Base-by-base conservation (phyloP, 2,888 invertebrate genomes). In the Dinocampus coccinellae region DNA sequence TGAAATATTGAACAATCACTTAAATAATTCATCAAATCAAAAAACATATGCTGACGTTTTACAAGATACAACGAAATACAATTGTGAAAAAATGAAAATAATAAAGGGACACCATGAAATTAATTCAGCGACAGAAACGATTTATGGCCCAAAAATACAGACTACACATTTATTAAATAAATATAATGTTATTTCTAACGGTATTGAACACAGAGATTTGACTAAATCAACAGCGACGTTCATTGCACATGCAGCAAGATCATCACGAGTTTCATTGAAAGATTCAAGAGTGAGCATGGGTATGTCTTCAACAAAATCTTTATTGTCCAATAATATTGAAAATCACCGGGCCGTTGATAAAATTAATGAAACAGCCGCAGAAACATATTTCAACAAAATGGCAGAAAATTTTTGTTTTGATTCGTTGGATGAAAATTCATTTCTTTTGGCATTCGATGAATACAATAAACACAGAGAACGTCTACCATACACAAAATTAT, bases 11-110 rank as follows among this genome's bases (percentile, higher is more conserved):
- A 26, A 34, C n/a, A 29, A 62, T 42, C 69, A 13, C 2, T 13
- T 11, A 20, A 65, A n/a, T 13, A 13, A 7, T 52, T 58, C 33
- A 52, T 36, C n/a, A 9, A 36, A 11, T 53, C 67, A 53, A 7
- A 73, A 67, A 67, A 73, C 70, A 2, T 75, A 75, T 53, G 75
- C 75, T 7, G 75, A 70, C 39, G 73, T 71, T 29, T 70, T 75
- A 1, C 74, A 74, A 66, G 36, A 66, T 47, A 65, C 60, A 6
- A 47, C 22, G 26, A 66, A 53, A 26, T 53, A 20, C 2, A 53
- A 36, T 16, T 34, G 13, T 52, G 26, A 61, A 24, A 42, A 47
- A 13, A 36, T 42, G 22, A 34, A 57, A 20, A 53, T n/a, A 2
- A 57, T 39, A 13, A 55, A 33, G 10, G 61, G 58, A 29, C n/a